Percentiles rank a stretch among this genome's conserved stretches.
phyloP scores from a whole-genome alignment of 1,140 invertebrate genomes.

The Ceratina japonica region DNA sequence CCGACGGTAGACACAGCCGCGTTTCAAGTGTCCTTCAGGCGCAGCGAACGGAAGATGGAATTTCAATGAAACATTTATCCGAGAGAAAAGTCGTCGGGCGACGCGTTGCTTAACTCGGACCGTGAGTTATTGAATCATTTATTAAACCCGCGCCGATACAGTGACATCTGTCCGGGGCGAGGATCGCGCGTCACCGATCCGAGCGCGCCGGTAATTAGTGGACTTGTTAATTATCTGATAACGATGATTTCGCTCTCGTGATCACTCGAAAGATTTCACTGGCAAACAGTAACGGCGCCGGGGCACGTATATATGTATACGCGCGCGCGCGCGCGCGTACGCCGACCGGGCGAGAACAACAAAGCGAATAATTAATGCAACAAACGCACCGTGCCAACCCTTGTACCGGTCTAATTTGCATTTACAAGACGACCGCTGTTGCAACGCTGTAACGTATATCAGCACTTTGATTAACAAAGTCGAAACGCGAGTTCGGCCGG shows the following conservation, averaged over 20 bases:
- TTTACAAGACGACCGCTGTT: constrained; percentile 24
- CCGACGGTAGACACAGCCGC: constrained; percentile 35
- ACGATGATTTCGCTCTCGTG: constrained; percentile 36
- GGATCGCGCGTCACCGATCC: not conserved
- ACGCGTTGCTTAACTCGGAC: constrained; percentile 48
- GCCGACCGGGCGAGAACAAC: constrained; percentile 15
- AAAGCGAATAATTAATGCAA: constrained; percentile 53
- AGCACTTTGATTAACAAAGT: constrained; percentile 42
- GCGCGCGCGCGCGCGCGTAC: no score
- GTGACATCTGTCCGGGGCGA: constrained; percentile 12
- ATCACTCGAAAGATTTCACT: constrained; percentile 45
- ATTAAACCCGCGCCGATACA: constrained; percentile 51
- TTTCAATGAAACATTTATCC: constrained; percentile 63
- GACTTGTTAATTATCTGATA: constrained; percentile 62
- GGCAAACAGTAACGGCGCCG: not conserved
- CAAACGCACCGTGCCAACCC: constrained; percentile 9
- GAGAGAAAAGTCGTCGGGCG: constrained; percentile 29
- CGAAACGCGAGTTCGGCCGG: not conserved
- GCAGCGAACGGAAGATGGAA: constrained; percentile 45
- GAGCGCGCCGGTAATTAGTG: constrained; percentile 49
- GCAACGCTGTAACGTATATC: constrained; percentile 6
- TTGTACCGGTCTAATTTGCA: constrained; percentile 43
- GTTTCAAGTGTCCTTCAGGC: constrained; percentile 39
- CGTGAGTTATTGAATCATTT: constrained; percentile 52
- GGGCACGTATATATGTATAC: not conserved